These are phyloP conservation scores for Drosophila kurseongensis DNA, from an alignment of 1,140 invertebrate species.

Conservation along the genomic window DNA sequence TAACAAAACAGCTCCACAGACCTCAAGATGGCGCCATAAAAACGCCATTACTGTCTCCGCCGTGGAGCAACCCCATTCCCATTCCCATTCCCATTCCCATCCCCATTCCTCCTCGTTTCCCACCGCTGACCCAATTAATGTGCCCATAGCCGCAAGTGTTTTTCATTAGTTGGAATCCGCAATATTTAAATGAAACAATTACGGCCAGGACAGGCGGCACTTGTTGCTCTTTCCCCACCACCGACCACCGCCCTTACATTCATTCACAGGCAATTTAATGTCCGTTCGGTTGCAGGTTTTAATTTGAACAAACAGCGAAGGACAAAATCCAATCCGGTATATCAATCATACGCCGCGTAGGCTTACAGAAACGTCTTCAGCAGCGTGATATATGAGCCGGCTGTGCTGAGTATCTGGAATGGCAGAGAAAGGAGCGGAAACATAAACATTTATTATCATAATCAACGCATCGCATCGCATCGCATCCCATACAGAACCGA, in stretches of 20 bases:
- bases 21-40: constrained; percentile 60
- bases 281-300: constrained; percentile 39
- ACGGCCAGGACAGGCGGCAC: constrained; percentile 36
- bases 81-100: background rate
- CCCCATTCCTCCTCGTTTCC: background rate
- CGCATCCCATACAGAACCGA: constrained; percentile 64
- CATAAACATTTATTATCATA: constrained; percentile 63
- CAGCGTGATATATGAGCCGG: constrained; percentile 80
- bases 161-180: constrained; percentile 64
- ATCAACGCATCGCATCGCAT: constrained; percentile 43
- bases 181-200: constrained; percentile 61
- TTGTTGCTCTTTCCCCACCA: constrained; percentile 19
- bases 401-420: constrained; percentile 76
- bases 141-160: constrained; percentile 68
- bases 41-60: constrained; percentile 47
- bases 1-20: constrained; percentile 32
- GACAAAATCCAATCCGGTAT: constrained; percentile 37
- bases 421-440: constrained; percentile 6
- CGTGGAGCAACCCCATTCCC: constrained; percentile 1
- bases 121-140: constrained; percentile 63
- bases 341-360: constrained; percentile 74
- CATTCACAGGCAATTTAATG: constrained; percentile 44
- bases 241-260: background rate
- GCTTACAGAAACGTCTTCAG: constrained; percentile 80
- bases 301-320: constrained; percentile 51